A percentile compares a stretch with the other conserved stretches of the same genome.
Conservation (phyloP, 2,797 vertebrate genomes). For the Danio tinwini region DNA sequence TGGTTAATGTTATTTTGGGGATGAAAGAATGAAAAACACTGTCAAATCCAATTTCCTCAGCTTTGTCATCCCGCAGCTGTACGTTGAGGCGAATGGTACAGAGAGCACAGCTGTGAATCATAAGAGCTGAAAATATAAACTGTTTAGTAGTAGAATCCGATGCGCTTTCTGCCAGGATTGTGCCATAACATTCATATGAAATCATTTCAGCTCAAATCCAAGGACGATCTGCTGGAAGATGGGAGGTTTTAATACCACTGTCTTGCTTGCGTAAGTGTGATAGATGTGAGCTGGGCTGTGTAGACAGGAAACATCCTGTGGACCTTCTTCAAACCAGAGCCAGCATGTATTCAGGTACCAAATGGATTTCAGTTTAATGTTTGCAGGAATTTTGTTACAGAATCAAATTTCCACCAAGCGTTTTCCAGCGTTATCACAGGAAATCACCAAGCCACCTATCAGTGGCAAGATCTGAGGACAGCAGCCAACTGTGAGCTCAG, state of each 20-base stretch:
- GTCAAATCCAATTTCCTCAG: slow-evolving; percentile 66
- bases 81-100: slow-evolving; percentile 48
- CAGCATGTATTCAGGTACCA: slow-evolving; percentile 28
- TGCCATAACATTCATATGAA: slow-evolving; percentile 58
- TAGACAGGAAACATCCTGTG: slow-evolving; percentile 46
- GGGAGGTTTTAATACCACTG: slow-evolving; percentile 47
- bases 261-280: slow-evolving; percentile 47
- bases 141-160: slow-evolving; percentile 62
- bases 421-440: slow-evolving; percentile 41
- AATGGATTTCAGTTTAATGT: slow-evolving; percentile 41
- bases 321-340: slow-evolving; percentile 25
- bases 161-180: slow-evolving; percentile 56
- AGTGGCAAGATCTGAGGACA: slow-evolving; percentile 36
- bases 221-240: slow-evolving; percentile 48
- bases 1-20: slow-evolving; percentile 65
- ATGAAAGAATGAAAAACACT: slow-evolving; percentile 69
- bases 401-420: slow-evolving; percentile 16
- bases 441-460: slow-evolving; percentile 30
- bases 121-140: slow-evolving; percentile 63
- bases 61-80: slow-evolving; percentile 62
- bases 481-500: slow-evolving; percentile 44
- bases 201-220: slow-evolving; percentile 57
- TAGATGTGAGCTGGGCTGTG: slow-evolving; percentile 44
- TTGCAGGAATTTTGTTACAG: slow-evolving; percentile 7
- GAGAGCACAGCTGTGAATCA: slow-evolving; percentile 62